Evolutionary conservation across 2,888 invertebrate genomes (phyloP), one percentile per base, ranked within the genome.

Genomic region (Leucozona laternaria): DNA sequence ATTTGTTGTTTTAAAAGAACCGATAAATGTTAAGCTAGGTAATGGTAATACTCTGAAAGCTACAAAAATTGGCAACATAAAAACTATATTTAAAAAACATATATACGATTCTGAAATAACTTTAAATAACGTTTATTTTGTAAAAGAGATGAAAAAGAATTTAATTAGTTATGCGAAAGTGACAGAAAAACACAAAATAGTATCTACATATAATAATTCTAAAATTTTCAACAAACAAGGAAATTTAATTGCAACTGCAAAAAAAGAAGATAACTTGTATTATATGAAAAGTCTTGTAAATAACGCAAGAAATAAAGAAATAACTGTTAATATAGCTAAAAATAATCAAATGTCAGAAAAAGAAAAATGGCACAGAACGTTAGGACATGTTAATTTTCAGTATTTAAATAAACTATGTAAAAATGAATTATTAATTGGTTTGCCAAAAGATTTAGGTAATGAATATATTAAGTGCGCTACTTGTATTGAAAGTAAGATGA

Each of bases 401-500:
- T 88, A 88, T 57, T 71, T 88, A 22, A 78, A 79, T 43, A 81
- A 37, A 11, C 55, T 84, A 53, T 57, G 70, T 68, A 70, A 64
- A 58, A 60, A 86, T 37, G 50, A 79, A 60, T 75, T 87, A 28
- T 37, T 83, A 17, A 53, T 55, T 17, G 79, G 83, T 62, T 64
- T 77, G 37, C 72, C 76, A 15, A 70, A 71, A 45, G 40, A 80
- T 25, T 58, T 84, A 28, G 77, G 53, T 11, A 77, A 28, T 40
- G 73, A 68, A 15, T 71, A 68, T 53, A 45, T 87, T 53, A 86
- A 81, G 31, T 85, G 76, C 31, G 62, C 20, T 43, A 80, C 57
- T 15, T 84, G 88, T 31, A 76, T 79, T 48, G 25, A 73, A 76
- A 85, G 75, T 79, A 88, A 88, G 79, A 84, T 84, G 84, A 70